phyloP scores from a whole-genome alignment of 2,888 invertebrate species.

The Nineta flava region DNA sequence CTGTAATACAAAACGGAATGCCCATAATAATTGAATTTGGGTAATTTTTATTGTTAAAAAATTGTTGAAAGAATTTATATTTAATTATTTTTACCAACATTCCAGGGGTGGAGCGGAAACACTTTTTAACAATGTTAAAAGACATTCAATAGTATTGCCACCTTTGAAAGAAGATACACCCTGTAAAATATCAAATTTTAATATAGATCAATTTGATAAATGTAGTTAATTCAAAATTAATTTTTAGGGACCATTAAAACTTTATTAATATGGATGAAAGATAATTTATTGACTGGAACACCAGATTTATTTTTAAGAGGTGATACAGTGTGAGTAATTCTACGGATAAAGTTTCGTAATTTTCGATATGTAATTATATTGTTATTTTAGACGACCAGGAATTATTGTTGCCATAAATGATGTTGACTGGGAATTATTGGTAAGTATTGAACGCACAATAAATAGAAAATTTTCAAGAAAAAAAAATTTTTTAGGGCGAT shows the following conservation, averaged over 20 bases:
- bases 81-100: neutral
- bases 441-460: constrained; percentile 23
- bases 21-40: constrained; percentile 21
- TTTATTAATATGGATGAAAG: constrained; percentile 68
- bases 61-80: neutral
- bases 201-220: constrained; percentile 5
- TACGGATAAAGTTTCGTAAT: neutral
- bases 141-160: constrained; percentile 48
- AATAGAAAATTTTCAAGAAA: neutral
- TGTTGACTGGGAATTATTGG: constrained; percentile 84
- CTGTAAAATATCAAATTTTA: constrained; percentile 27
- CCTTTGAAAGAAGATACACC: constrained; percentile 27
- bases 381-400: constrained; percentile 56
- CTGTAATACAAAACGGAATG: constrained; percentile 8
- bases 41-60: constrained; percentile 14
- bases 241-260: constrained; percentile 50
- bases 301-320: constrained; percentile 49
- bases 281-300: constrained; percentile 67
- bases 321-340: constrained; percentile 26
- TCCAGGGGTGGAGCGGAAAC: constrained; percentile 81
- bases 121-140: constrained; percentile 71
- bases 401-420: constrained; percentile 91
- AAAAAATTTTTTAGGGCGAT: constrained; percentile 36
- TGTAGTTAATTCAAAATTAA: neutral
- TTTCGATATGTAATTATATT: constrained; percentile 13